These are phyloP conservation scores for Drosophila birchii DNA, from an alignment of 2,888 invertebrate species.

Conservation along the genomic window DNA sequence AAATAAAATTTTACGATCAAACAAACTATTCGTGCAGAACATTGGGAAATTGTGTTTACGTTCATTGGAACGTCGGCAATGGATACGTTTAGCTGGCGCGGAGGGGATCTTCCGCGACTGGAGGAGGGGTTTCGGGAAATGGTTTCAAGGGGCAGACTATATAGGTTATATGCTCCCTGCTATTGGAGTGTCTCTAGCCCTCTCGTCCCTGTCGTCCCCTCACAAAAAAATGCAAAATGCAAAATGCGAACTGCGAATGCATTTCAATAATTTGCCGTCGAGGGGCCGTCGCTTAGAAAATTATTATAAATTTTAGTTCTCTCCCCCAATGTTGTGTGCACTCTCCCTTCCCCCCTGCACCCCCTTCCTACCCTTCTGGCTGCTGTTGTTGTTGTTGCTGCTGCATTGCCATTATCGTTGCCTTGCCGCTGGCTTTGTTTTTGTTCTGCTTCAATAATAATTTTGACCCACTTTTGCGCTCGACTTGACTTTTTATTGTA, in stretches of 20 bases:
- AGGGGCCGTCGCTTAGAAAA: constrained; percentile 76
- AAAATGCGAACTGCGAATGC: constrained; percentile 58
- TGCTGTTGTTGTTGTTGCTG: constrained; percentile 26
- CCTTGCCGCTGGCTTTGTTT: constrained; percentile 68
- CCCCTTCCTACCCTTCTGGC: neutral
- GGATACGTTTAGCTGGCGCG: constrained; percentile 26
- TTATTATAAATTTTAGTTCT: constrained; percentile 70
- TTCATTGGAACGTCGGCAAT: constrained; percentile 61
- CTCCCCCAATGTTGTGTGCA: constrained; percentile 2
- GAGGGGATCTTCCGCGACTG: constrained; percentile 5
- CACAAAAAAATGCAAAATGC: constrained; percentile 25
- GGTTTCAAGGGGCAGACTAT: constrained; percentile 2
- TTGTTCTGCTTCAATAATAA: constrained; percentile 81
- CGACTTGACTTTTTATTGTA: constrained; percentile 80
- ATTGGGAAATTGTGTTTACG: constrained; percentile 77
- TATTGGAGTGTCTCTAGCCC: constrained; percentile 12
- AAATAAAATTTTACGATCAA: constrained; percentile 78
- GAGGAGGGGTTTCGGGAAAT: neutral
- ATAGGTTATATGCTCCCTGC: constrained; percentile 30
- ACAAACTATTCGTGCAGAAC: constrained; percentile 80
- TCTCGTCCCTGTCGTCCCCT: too few species aligned
- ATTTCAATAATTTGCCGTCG: constrained; percentile 75
- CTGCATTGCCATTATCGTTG: constrained; percentile 49
- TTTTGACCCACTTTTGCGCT: constrained; percentile 78
- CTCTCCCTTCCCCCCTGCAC: neutral